Base-by-base conservation (phyloP, 2,797 vertebrate genomes). In the Huso huso region DNA sequence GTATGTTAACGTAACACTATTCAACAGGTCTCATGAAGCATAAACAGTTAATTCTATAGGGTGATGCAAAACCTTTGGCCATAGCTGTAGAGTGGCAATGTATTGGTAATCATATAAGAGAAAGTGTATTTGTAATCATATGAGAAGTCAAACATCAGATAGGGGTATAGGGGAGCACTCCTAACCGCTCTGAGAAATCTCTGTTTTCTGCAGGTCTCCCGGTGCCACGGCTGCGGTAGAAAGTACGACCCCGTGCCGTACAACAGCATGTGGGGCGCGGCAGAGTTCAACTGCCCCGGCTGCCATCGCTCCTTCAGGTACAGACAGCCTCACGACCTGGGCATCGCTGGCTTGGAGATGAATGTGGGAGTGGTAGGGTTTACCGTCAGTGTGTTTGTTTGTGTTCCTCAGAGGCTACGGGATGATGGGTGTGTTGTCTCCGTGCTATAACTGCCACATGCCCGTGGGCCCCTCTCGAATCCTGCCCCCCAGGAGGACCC, bases 261-360 rank as follows among this genome's bases (percentile, higher is more conserved):
- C 0, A 67, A 86, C 65, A 84, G 82, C 72, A 88, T 85, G 87
- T 91, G 89, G 90, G 90, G 90, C 10, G 71, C 77, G n/a, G 89
- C 79, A 1, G 85, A 88, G 71, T 91, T 88, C 75, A 72, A 78
- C 70, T 91, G 89, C 67, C 73, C 68, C 0, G 72, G 70, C 18
- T 91, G 89, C 61, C 15, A 72, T 1, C 87, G 82, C 49, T 72
- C 65, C 50, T 91, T 90, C 78, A 84, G 80, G 89, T 91, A 81
- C 49, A 65, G 11, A 49, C 6, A 48, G 23, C 23, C 23, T 10
- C 2, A 57, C 61, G 23, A 49, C n/a, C 1, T 37, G 23, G 23
- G 23, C 23, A 37, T 37, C 23, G 23, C 23, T 37, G 23, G 23
- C 23, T 11, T 49, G 15, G 10, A n/a, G 12, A n/a, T 53, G 2